phyloP scores from a whole-genome alignment of 2,888 invertebrate species.

The Synergus laeviventris region DNA sequence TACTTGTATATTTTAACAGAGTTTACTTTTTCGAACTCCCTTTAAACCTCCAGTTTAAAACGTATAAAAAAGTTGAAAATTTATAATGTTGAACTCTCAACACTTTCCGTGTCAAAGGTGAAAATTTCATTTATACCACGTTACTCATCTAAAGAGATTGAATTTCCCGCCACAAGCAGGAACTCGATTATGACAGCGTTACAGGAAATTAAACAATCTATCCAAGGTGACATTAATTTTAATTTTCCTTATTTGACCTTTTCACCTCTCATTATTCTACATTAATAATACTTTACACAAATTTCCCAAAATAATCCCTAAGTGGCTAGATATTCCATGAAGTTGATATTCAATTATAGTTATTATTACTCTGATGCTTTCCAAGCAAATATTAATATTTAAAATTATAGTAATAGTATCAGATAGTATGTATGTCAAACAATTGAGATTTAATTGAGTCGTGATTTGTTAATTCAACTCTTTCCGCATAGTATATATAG shows the following conservation, averaged over 20 bases:
- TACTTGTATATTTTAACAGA: neutral
- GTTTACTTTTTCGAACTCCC: neutral
- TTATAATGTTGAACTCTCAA: neutral
- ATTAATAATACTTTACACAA: neutral
- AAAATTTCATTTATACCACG: slow-evolving; percentile 19
- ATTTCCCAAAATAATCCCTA: too few species aligned
- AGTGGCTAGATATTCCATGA: too few species aligned
- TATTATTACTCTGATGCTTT: too few species aligned
- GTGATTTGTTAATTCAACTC: neutral
- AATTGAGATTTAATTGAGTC: neutral
- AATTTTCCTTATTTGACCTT: slow-evolving; percentile 27
- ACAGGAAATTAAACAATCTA: slow-evolving; percentile 38
- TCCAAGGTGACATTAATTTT: slow-evolving; percentile 39
- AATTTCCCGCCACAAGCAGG: slow-evolving; percentile 34
- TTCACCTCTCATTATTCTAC: neutral
- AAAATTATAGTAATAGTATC: too few species aligned
- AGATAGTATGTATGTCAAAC: neutral
- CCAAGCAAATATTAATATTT: too few species aligned
- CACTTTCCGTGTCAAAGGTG: neutral
- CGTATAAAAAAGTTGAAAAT: neutral
- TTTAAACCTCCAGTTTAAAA: too few species aligned
- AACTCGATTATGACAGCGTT: slow-evolving; percentile 22
- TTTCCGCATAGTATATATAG: neutral
- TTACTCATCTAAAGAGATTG: slow-evolving; percentile 20
- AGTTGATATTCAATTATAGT: too few species aligned